Conservation (phyloP, 37 sponge, comb jelly and placozoan species). For the Dysidea cf. avara region DNA sequence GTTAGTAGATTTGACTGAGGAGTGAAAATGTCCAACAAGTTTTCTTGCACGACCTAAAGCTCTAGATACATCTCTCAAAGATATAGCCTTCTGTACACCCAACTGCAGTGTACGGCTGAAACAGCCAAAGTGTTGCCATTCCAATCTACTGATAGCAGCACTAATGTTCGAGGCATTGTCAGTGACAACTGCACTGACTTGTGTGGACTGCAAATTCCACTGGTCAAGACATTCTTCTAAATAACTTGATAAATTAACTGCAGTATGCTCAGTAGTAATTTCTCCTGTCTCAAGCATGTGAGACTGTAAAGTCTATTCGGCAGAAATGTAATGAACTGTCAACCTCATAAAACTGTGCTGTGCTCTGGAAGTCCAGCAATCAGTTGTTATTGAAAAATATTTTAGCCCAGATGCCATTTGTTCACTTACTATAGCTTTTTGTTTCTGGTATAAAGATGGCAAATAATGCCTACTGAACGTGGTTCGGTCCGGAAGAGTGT, state of each 20-base stretch:
- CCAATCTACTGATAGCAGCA: constrained; percentile 3
- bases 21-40: constrained; percentile 24
- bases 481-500: constrained; percentile 18
- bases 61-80: constrained; percentile 2
- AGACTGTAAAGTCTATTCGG: not conserved
- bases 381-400: constrained; percentile 22
- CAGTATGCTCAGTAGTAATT: not conserved
- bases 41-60: constrained; percentile 6
- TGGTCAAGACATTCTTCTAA: constrained; percentile 1
- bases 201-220: not conserved
- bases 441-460: constrained; percentile 11
- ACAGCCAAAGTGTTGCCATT: constrained; percentile 17
- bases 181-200: constrained; percentile 1
- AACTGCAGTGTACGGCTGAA: constrained; percentile 30
- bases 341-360: constrained; percentile 4
- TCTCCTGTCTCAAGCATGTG: constrained; percentile 13
- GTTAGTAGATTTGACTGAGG: constrained; percentile 13
- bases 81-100: constrained; percentile 1
- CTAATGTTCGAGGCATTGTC: constrained; percentile 21
- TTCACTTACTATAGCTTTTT: constrained; percentile 8
- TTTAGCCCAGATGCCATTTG: not conserved
- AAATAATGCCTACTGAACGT: constrained; percentile 15
- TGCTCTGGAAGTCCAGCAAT: constrained; percentile 39
- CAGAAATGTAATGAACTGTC: constrained; percentile 30
- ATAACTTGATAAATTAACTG: constrained; percentile 17